Conservation (phyloP, 2,888 invertebrate genomes). For the Dermolepida albohirtum region DNA sequence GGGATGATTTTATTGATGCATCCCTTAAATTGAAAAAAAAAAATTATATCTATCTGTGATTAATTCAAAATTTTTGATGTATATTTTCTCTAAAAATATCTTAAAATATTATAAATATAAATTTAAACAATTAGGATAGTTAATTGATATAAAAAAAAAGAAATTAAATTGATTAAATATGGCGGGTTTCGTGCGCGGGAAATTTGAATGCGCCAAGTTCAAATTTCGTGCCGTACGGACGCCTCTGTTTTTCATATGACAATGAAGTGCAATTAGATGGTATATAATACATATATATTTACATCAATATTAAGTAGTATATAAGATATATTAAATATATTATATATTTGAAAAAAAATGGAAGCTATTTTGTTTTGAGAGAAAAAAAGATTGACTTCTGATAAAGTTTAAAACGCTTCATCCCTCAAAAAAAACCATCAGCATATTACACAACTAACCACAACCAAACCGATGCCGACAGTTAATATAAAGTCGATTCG, state of each 20-base stretch:
- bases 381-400: slow-evolving; percentile 73
- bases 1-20: slow-evolving; percentile 42
- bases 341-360: slow-evolving; percentile 67
- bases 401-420: slow-evolving; percentile 66
- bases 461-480: slow-evolving; percentile 72
- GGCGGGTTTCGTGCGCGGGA: slow-evolving; percentile 17
- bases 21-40: slow-evolving; percentile 45
- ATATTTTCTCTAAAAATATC: slow-evolving; percentile 72
- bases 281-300: slow-evolving; percentile 71
- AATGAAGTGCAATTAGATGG: slow-evolving; percentile 74
- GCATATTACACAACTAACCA: slow-evolving; percentile 66
- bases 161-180: slow-evolving; percentile 45
- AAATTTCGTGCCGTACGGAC: slow-evolving; percentile 13
- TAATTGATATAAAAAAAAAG: slow-evolving; percentile 59
- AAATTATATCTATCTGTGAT: slow-evolving; percentile 72
- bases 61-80: slow-evolving; percentile 72
- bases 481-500: slow-evolving; percentile 57
- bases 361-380: slow-evolving; percentile 74
- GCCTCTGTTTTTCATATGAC: slow-evolving; percentile 64
- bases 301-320: slow-evolving; percentile 68
- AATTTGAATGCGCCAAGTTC: slow-evolving; percentile 1
- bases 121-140: slow-evolving; percentile 66
- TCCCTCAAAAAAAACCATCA: slow-evolving; percentile 65
- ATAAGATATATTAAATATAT: slow-evolving; percentile 67
- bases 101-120: slow-evolving; percentile 66